These are phyloP conservation scores for Drosophila murphyi DNA, from an alignment of 1,140 invertebrate species.

Conservation along the genomic window DNA sequence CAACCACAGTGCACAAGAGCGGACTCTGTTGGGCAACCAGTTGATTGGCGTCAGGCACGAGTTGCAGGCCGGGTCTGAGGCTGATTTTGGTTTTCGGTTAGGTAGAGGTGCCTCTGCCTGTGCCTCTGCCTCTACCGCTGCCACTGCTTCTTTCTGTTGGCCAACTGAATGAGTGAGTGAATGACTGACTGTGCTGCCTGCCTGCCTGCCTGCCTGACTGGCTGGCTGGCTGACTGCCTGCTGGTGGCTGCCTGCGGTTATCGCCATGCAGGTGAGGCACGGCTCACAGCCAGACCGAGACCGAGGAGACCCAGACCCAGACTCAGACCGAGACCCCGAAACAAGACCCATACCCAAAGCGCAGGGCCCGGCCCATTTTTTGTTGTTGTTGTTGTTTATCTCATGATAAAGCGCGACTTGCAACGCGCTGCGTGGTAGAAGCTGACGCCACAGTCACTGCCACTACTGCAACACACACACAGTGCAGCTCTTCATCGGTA, in stretches of 20 bases:
- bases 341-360: neutral
- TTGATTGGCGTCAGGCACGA: slow-evolving; percentile 66
- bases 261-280: slow-evolving; percentile 57
- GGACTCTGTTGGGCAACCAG: slow-evolving; percentile 67
- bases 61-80: slow-evolving; percentile 15
- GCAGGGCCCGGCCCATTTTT: slow-evolving; percentile 21
- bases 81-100: neutral
- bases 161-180: slow-evolving; percentile 51
- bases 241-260: slow-evolving; percentile 64
- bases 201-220: slow-evolving; percentile 21
- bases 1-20: slow-evolving; percentile 21
- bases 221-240: slow-evolving; percentile 16
- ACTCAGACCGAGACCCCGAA: neutral
- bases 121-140: neutral
- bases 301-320: slow-evolving; percentile 9
- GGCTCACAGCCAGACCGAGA: slow-evolving; percentile 14
- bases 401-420: slow-evolving; percentile 79
- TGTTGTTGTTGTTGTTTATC: slow-evolving; percentile 58
- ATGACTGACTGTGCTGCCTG: slow-evolving; percentile 18
- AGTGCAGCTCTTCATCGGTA: slow-evolving; percentile 32
- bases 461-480: slow-evolving; percentile 1
- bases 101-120: slow-evolving; percentile 53
- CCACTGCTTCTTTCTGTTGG: slow-evolving; percentile 53
- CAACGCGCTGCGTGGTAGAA: slow-evolving; percentile 70
- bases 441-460: slow-evolving; percentile 28